Base-by-base conservation (phyloP, 2,888 invertebrate species). In the Apeira syringaria region DNA sequence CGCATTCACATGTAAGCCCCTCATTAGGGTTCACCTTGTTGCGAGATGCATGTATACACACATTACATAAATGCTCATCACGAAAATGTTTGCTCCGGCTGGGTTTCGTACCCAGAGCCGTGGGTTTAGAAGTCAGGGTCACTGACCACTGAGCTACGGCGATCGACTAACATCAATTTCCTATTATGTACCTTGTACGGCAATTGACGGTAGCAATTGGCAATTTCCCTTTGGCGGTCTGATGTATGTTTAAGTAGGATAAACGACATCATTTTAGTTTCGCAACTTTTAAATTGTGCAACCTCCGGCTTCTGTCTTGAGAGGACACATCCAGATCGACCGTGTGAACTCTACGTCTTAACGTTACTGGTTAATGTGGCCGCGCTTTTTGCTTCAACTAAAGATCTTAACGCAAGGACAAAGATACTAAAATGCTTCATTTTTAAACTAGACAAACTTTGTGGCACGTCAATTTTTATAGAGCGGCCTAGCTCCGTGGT, bases 341-440 rank as follows among this genome's bases (percentile, higher is more conserved):
- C 81, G 82, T 82, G 82, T 78, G 84, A 83, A 69, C 50, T 53
- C 64, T 67, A 68, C 61, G 60, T 61, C 69, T 78, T 74, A 67
- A 67, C 70, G 68, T 68, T 68, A 61, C 59, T 53, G 47, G 22
- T 35, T 10, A 31, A 32, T 37, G 8, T 29, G 54, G 39, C 37
- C 51, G 33, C 9, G 24, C 41, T 27, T 8, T 1, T 3, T 9
- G 26, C 25, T 35, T 5, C 20, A 37, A 20, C 37, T 37, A 31
- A 41, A 33, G 39, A 33, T 49, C 41, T 53, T 58, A 54, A 29
- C 2, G 13, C 39, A 43, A 51, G 22, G 28, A 11, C 32, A 47
- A 46, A 64, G 57, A 53, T 35, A 40, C 9, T 15, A 53, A 26
- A 41, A 52, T 65, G 9, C 44, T 13, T 20, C 20, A 15, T n/a